These are phyloP conservation scores for Neosilurus hyrtlii DNA, from an alignment of 2,797 vertebrate genomes.

Conservation along the genomic window DNA sequence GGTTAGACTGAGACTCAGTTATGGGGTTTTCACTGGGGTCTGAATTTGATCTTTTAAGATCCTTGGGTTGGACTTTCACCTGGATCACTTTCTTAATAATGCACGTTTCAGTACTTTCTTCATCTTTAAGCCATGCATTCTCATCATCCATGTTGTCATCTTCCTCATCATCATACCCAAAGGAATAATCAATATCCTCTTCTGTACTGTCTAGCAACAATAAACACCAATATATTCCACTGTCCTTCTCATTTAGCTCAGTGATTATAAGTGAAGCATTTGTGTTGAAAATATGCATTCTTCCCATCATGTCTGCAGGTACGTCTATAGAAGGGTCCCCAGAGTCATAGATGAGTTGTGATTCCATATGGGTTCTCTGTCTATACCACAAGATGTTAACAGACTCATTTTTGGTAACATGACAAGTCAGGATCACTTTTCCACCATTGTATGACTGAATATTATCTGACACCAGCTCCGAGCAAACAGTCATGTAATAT, in stretches of 20 bases:
- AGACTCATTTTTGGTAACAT: not conserved
- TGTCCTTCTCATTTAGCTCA: slow-evolving; percentile 48
- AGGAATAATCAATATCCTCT: not conserved
- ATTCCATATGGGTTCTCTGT: not conserved
- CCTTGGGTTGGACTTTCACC: slow-evolving; percentile 23
- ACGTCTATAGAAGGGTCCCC: slow-evolving; percentile 27
- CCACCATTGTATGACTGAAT: not conserved
- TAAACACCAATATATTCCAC: slow-evolving; percentile 63
- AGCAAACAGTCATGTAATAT: slow-evolving; percentile 64
- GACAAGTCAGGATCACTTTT: slow-evolving; percentile 55
- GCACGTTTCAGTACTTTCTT: slow-evolving; percentile 49
- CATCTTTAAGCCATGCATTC: not conserved
- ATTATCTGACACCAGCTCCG: slow-evolving; percentile 27
- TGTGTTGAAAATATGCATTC: slow-evolving; percentile 46
- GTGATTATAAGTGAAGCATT: slow-evolving; percentile 55
- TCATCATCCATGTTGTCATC: not conserved
- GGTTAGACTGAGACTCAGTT: not conserved
- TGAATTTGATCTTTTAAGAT: not conserved
- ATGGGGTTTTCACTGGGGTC: not conserved
- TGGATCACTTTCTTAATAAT: slow-evolving; percentile 59
- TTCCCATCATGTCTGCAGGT: slow-evolving; percentile 56
- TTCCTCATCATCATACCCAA: slow-evolving; percentile 8
- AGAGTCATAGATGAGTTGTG: slow-evolving; percentile 56
- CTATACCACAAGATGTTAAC: slow-evolving; percentile 67
- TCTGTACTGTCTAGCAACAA: slow-evolving; percentile 38